phyloP scores from a whole-genome alignment of 2,113 vertebrate species.

The Ochotona curzoniae region DNA sequence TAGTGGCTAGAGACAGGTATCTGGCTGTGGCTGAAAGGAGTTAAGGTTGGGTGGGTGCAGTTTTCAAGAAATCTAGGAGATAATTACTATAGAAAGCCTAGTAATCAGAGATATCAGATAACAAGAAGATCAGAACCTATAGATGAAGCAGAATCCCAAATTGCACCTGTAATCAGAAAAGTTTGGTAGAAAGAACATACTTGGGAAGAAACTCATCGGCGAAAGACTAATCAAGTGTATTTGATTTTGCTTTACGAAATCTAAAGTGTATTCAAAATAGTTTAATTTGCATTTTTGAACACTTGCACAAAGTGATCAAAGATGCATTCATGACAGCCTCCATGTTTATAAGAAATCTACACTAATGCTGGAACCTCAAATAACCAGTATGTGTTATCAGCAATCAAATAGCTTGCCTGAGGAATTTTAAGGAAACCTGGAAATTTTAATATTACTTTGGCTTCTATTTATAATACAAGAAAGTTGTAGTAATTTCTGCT shows the following conservation, averaged over 20 bases:
- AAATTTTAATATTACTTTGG: background rate
- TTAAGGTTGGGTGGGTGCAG: background rate
- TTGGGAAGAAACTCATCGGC: background rate
- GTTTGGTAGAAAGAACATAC: background rate
- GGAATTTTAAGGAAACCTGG: background rate
- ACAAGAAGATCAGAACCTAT: slow-evolving; percentile 11
- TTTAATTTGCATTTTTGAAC: slow-evolving; percentile 1
- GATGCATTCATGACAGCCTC: background rate
- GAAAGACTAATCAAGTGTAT: background rate
- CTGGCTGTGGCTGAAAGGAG: background rate
- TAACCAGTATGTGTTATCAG: background rate
- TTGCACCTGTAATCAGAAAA: slow-evolving; percentile 7
- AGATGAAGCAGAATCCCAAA: background rate
- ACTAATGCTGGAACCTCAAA: background rate
- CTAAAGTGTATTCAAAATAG: slow-evolving; percentile 24
- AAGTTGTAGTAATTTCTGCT: background rate
- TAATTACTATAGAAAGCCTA: slow-evolving; percentile 36
- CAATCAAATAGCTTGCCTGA: background rate
- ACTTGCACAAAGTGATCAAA: background rate
- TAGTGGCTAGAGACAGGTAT: background rate
- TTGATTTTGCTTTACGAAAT: background rate
- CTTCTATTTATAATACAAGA: background rate
- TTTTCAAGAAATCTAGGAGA: background rate
- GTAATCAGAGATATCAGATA: background rate
- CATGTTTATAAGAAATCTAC: slow-evolving; percentile 4